Base-by-base conservation (phyloP, 2,888 invertebrate species). In the Campopleginae sp. region DNA sequence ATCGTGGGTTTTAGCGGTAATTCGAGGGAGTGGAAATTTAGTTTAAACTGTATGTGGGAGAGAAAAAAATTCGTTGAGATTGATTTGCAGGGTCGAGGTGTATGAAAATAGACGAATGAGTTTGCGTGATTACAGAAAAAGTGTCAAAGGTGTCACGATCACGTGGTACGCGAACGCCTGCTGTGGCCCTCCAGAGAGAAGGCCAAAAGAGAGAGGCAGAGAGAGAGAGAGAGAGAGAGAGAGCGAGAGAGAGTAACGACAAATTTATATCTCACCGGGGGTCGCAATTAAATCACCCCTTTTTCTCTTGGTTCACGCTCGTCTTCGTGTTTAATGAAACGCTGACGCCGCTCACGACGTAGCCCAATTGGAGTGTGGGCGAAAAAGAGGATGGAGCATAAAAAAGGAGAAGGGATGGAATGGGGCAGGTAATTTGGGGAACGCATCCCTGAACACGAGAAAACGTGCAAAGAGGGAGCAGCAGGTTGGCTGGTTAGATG, bases 271-370 rank as follows among this genome's bases (percentile, higher is more conserved):
- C 83, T 61, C 74, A 42, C 79, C 44, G 44, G 54, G 31, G 17
- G 10, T 68, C 48, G 82, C 82, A 82, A 82, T 82, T 82, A 82
- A 85, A 82, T 75, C 66, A 38, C 48, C 48, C 65, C 51, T 33
- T 58, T 77, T 27, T 42, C 38, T 27, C 46, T 33, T 7, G 42
- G 27, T 42, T 42, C 68, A 23, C 70, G 23, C 31, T 61, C 27
- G 46, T 48, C 71, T 10, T 71, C 51, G 65, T 54, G 68, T 75
- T 75, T 80, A 75, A 75, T 80, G 68, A 75, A 80, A 74, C 68
- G 46, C 66, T 68, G 68, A 71, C 70, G 44, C 46, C 46, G 63
- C 33, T 58, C 58, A 38, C 31, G 66, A 38, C 31, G 66, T 58
- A 58, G 19, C 31, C 44, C 8, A 51, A 58, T 44, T 19, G 12